phyloP scores from a whole-genome alignment of 2,888 invertebrate genomes.

The Druceiella hillmani region DNA sequence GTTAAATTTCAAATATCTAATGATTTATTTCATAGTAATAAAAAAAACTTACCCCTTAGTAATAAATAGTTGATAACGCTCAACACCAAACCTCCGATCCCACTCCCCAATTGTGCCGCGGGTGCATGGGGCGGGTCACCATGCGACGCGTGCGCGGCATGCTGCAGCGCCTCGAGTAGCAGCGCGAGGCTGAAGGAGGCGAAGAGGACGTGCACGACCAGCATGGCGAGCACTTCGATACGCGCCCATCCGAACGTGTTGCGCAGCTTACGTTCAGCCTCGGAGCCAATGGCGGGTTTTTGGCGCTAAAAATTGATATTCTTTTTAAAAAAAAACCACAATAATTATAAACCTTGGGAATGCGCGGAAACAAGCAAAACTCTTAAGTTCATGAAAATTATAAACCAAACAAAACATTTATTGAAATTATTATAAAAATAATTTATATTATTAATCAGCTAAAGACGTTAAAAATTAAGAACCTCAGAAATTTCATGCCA shows the following conservation, averaged over 20 bases:
- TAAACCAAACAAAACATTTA: no score
- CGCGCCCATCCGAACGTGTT: constrained; percentile 93
- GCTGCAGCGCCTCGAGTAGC: constrained; percentile 75
- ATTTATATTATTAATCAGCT: no score
- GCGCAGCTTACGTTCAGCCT: constrained; percentile 61
- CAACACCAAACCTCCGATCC: constrained; percentile 69
- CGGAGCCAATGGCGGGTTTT: constrained; percentile 47
- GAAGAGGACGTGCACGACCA: constrained; percentile 76
- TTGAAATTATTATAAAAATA: no score
- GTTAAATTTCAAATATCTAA: no score
- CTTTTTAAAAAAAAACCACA: no score
- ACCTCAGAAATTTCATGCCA: no score
- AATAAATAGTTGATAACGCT: constrained; percentile 75
- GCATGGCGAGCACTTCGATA: constrained; percentile 79
- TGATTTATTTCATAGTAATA: no score
- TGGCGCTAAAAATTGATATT: constrained; percentile 33
- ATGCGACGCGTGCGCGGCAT: constrained; percentile 61
- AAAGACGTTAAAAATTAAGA: no score
- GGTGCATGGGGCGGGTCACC: constrained; percentile 53
- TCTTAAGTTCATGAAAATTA: no score
- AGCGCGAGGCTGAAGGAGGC: constrained; percentile 79
- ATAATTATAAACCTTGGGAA: no score
- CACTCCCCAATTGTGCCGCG: constrained; percentile 66
- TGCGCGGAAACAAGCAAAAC: no score
- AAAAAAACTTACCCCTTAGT: constrained; percentile 66